phyloP scores from a whole-genome alignment of 2,888 invertebrate genomes.

The Acrobeloides nanus region DNA sequence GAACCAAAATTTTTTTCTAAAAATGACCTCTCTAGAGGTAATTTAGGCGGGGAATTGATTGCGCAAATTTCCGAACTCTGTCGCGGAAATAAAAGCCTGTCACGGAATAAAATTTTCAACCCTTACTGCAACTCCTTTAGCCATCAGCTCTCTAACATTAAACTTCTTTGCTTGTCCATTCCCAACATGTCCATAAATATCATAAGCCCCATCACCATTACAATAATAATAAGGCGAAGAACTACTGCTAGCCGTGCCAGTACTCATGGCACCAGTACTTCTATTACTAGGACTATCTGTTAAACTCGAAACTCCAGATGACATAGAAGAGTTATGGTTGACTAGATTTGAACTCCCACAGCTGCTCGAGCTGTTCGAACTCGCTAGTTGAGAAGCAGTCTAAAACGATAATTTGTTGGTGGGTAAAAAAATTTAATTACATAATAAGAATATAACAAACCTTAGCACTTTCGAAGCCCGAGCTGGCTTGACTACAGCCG shows the following conservation, averaged over 20 bases:
- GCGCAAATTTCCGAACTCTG: too few species aligned
- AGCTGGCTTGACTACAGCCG: conserved; percentile 30
- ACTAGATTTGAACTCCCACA: too few species aligned
- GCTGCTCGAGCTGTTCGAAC: conserved; percentile 29
- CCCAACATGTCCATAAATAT: neutral
- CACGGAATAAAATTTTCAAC: conserved; percentile 30
- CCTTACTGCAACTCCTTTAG: conserved; percentile 68
- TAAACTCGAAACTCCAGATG: too few species aligned
- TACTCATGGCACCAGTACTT: too few species aligned
- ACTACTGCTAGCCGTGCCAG: too few species aligned
- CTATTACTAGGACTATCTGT: too few species aligned
- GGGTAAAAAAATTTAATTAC: conserved; percentile 1
- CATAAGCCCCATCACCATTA: too few species aligned
- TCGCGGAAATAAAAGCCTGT: conserved; percentile 1
- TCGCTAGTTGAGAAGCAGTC: conserved; percentile 12
- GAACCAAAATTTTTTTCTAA: too few species aligned
- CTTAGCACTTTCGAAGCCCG: conserved; percentile 42
- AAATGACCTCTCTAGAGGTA: too few species aligned
- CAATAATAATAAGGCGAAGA: too few species aligned
- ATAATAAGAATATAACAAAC: conserved; percentile 14
- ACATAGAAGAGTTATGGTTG: conserved; percentile 11
- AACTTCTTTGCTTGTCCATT: conserved; percentile 20
- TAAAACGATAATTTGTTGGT: conserved; percentile 8
- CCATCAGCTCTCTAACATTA: conserved; percentile 56
- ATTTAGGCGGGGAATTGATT: too few species aligned